Percentiles rank a stretch among this genome's conserved stretches.
Conservation (phyloP, 1,140 invertebrate genomes). For the Aphaenogaster ashmeadi region DNA sequence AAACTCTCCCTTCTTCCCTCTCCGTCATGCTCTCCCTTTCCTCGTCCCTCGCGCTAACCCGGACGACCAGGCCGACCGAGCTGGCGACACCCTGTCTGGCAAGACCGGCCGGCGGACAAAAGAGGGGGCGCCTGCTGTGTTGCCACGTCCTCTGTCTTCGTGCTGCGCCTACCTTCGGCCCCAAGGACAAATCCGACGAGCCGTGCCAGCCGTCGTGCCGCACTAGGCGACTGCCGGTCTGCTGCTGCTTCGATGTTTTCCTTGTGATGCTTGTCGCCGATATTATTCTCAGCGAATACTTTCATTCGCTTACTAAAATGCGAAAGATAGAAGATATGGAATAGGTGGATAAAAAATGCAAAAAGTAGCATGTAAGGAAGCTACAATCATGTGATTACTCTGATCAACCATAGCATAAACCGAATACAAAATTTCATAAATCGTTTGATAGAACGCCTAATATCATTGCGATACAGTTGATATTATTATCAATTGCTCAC, state of each 20-base stretch:
- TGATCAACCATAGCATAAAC: not conserved
- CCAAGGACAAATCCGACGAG: slow-evolving; percentile 86
- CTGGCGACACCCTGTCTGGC: slow-evolving; percentile 96
- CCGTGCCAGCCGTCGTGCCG: slow-evolving; percentile 85
- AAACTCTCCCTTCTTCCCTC: slow-evolving; percentile 66
- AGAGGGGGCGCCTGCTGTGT: slow-evolving; percentile 87
- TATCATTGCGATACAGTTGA: not conserved
- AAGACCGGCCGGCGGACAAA: slow-evolving; percentile 88
- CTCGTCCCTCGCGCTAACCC: slow-evolving; percentile 86
- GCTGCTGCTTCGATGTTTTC: slow-evolving; percentile 63
- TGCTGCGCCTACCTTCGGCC: slow-evolving; percentile 81
- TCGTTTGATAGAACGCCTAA: not conserved
- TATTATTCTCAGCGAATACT: slow-evolving; percentile 66
- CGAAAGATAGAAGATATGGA: not conserved
- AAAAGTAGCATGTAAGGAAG: slow-evolving; percentile 20
- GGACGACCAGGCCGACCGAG: slow-evolving; percentile 91
- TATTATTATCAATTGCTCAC: not conserved
- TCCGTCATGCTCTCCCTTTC: slow-evolving; percentile 67
- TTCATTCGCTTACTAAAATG: not conserved
- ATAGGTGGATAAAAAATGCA: not conserved
- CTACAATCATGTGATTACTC: not conserved
- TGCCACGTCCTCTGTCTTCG: slow-evolving; percentile 88
- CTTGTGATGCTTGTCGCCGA: slow-evolving; percentile 60
- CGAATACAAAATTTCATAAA: not conserved
- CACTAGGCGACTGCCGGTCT: slow-evolving; percentile 81